Evolutionary conservation across 2,888 invertebrate species (phyloP).

Genomic region (Callyntrura sp.): DNA sequence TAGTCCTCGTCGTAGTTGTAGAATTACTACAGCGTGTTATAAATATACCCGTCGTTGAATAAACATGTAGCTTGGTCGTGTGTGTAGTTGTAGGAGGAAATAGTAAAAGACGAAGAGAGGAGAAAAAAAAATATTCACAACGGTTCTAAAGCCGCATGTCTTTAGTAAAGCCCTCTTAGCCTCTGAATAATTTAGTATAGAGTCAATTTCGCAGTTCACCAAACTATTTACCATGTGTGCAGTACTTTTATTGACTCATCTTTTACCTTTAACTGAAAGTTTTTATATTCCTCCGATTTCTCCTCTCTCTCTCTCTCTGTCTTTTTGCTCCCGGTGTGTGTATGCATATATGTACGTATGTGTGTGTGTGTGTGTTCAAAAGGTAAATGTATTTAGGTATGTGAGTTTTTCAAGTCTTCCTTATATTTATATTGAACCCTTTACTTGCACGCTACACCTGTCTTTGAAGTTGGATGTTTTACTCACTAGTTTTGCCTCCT

Average conservation of each 20-base stretch:
- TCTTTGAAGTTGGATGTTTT: slow-evolving; percentile 52
- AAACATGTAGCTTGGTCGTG: not conserved
- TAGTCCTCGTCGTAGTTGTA: not conserved
- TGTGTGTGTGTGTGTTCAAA: not conserved
- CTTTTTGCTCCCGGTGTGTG: slow-evolving; percentile 15
- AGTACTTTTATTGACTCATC: slow-evolving; percentile 80
- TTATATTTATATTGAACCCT: too few relatives aligned
- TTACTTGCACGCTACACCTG: slow-evolving; percentile 67
- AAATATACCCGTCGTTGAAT: not conserved
- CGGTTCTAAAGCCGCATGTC: slow-evolving; percentile 77
- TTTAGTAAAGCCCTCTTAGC: slow-evolving; percentile 78
- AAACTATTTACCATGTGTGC: slow-evolving; percentile 83
- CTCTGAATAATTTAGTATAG: slow-evolving; percentile 84
- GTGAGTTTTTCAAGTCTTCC: slow-evolving; percentile 31
- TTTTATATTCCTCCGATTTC: slow-evolving; percentile 72
- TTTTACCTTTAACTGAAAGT: slow-evolving; percentile 77
- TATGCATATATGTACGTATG: not conserved
- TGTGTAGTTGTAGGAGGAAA: slow-evolving; percentile 29
- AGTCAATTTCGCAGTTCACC: slow-evolving; percentile 84
- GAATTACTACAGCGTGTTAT: slow-evolving; percentile 29
- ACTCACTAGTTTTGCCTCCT: slow-evolving; percentile 62
- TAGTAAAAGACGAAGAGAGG: slow-evolving; percentile 11
- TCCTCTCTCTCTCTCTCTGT: slow-evolving; percentile 39
- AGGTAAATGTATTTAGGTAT: not conserved
- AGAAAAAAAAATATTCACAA: slow-evolving; percentile 70